phyloP scores from a whole-genome alignment of 2,888 invertebrate genomes.

The Dolichomitus sp. region DNA sequence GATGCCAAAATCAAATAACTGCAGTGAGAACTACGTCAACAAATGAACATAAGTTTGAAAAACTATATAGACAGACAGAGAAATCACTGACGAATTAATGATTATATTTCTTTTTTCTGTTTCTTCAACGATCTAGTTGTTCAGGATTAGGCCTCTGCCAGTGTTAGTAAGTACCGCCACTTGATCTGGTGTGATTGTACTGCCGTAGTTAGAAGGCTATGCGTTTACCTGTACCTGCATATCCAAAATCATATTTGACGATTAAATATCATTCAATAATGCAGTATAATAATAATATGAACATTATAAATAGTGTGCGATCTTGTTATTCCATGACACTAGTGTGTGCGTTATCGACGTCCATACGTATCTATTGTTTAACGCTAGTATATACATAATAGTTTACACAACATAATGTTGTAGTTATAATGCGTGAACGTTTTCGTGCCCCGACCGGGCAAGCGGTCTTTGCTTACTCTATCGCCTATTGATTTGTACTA shows the following conservation, averaged over 20 bases:
- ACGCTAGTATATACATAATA: conserved; percentile 29
- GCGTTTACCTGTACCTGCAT: conserved; percentile 78
- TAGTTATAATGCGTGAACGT: conserved; percentile 42
- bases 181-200: conserved; percentile 87
- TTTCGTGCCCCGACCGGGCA: conserved; percentile 35
- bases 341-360: conserved; percentile 3
- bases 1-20: conserved; percentile 66
- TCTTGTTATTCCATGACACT: conserved; percentile 33
- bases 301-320: conserved; percentile 24
- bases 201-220: conserved; percentile 86
- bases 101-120: conserved; percentile 86
- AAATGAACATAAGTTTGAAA: conserved; percentile 37
- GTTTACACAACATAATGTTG: conserved; percentile 12
- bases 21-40: conserved; percentile 48
- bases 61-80: conserved; percentile 61
- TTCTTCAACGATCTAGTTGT: conserved; percentile 93
- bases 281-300: conserved; percentile 23
- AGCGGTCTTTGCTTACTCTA: conserved; percentile 56
- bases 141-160: conserved; percentile 99
- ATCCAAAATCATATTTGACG: conserved; percentile 59
- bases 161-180: conserved; percentile 97
- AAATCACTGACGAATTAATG: conserved; percentile 70
- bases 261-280: conserved; percentile 38
- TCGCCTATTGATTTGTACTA: conserved; percentile 54
- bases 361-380: conserved; percentile 19